Conservation (phyloP, 2,113 vertebrate species). For the Melanocharis versteri region DNA sequence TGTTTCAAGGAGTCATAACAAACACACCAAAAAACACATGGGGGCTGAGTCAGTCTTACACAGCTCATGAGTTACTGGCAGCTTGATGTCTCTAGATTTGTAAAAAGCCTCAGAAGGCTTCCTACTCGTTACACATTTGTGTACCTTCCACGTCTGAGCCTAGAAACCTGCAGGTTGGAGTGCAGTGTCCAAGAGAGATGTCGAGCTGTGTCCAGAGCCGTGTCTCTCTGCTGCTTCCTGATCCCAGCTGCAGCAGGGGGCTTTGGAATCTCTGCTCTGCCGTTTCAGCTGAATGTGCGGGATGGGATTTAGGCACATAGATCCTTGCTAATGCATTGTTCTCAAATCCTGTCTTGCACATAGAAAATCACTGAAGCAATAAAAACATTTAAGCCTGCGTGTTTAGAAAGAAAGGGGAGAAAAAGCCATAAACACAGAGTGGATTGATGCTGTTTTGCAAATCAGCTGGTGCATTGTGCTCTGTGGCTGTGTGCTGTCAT, state of each 20-base stretch:
- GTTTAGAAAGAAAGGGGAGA: background rate
- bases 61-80: conserved; percentile 37
- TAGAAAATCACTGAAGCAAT: conserved; percentile 56
- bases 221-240: background rate
- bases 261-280: background rate
- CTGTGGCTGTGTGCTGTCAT: background rate
- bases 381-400: conserved; percentile 28
- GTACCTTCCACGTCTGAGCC: background rate
- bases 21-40: conserved; percentile 7
- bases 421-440: background rate
- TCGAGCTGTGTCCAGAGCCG: background rate
- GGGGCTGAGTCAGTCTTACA: conserved; percentile 42
- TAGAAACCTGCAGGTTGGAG: background rate
- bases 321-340: conserved; percentile 37
- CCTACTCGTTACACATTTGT: conserved; percentile 29
- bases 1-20: background rate
- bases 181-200: background rate
- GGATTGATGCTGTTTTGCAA: conserved; percentile 32
- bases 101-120: conserved; percentile 30
- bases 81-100: conserved; percentile 8
- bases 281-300: background rate
- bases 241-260: background rate
- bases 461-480: conserved; percentile 37
- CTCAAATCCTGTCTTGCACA: conserved; percentile 27
- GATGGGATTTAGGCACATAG: background rate